Evolutionary conservation across 2,888 invertebrate species (phyloP), one percentile per base, ranked within the genome.

Genomic region (Acrobasis repandana): DNA sequence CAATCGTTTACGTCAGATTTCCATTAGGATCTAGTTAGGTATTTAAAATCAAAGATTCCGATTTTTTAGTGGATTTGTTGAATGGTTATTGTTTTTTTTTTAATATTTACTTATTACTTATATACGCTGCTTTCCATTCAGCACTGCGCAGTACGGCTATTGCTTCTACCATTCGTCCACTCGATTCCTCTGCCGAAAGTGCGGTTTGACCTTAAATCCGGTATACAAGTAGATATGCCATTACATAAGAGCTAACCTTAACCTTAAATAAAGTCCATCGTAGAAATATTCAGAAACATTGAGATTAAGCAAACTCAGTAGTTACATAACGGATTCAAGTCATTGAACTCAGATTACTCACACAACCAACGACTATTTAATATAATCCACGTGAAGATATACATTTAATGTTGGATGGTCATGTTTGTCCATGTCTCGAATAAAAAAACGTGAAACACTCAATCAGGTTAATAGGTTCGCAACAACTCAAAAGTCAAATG

Each of bases 271-370:
- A n/a, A n/a, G 10, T 11, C 8, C 14, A 10, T 20, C 18, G 11
- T 15, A 43, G 36, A 51, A 51, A 46, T 59, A 51, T 51, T 59
- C 59, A 51, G 46, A 18, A 54, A 47, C 11, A 34, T 58, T n/a
- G 9, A 36, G 50, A 56, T 34, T 34, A 11, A 14, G 8, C 14
- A 50, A 6, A 20, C 28, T 10, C 18, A 4, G 36, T 43, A 51
- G 61, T 67, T 67, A 67, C 62, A 61, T 67, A 65, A 65, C 38
- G 33, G 61, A 63, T 66, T 68, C 68, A 56, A 63, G 68, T 68
- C 68, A 56, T 57, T 65, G 68, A 68, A 64, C 68, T 65, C 56
- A 33, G 20, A n/a, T n/a, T 36, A 60, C 20, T 49, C 47, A 46
- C 16, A 20, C 18, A 18, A 43, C 56, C 48, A 18, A 3, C 43